A percentile compares a stretch with the other conserved stretches of the same genome.
Conservation (phyloP, 1,140 invertebrate species). For the Heliconius eleuchia region DNA sequence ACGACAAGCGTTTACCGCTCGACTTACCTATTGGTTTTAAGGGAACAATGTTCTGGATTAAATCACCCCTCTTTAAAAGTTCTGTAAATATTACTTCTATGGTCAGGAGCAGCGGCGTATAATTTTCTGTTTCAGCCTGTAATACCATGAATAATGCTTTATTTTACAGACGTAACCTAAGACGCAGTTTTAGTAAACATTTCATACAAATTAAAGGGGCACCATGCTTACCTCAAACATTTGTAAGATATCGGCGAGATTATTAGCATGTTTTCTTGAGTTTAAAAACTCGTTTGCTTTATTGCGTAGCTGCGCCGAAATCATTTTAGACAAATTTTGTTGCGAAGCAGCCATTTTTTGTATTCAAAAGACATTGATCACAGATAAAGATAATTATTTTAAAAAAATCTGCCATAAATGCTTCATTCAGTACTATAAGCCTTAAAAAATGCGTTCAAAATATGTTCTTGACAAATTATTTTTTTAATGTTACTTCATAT, state of each 20-base stretch:
- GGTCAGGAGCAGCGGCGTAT: constrained; percentile 82
- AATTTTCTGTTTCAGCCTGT: constrained; percentile 80
- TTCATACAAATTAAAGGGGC: constrained; percentile 24
- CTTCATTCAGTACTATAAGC: neutral
- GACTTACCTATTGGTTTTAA: constrained; percentile 78
- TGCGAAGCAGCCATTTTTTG: constrained; percentile 73
- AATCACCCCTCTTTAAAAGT: constrained; percentile 83
- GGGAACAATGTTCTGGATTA: constrained; percentile 82
- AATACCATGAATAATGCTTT: constrained; percentile 54
- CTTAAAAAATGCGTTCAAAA: neutral
- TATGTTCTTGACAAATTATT: neutral
- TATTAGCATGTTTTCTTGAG: constrained; percentile 84
- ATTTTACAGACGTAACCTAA: constrained; percentile 67
- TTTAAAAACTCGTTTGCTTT: constrained; percentile 86
- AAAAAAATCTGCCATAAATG: neutral
- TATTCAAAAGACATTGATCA: constrained; percentile 63
- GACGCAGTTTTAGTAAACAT: constrained; percentile 54
- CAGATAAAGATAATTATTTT: neutral
- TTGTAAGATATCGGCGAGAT: constrained; percentile 84
- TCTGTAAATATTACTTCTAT: constrained; percentile 87
- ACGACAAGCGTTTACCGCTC: constrained; percentile 38
- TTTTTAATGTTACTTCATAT: too few relatives aligned
- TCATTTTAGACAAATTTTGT: constrained; percentile 75
- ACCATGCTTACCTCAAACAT: constrained; percentile 82
- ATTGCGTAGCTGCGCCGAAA: constrained; percentile 80